Percentiles rank a stretch among this genome's conserved stretches.
These are phyloP conservation scores for Ahaetulla prasina DNA, from an alignment of 2,113 vertebrate species.

Conservation along the genomic window DNA sequence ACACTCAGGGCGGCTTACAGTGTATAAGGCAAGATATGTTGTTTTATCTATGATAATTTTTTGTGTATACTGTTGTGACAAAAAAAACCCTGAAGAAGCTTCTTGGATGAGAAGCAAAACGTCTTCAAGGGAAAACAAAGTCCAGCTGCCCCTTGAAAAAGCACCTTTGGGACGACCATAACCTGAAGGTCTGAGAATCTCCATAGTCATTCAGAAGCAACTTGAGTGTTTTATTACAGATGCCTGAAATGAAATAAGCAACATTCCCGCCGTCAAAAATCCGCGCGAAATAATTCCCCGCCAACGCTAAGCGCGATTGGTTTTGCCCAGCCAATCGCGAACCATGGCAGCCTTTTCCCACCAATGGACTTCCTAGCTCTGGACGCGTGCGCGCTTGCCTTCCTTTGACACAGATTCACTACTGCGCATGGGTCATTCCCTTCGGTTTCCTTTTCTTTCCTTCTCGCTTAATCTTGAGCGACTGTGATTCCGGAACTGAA, in stretches of 20 bases:
- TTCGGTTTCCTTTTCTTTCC: not conserved
- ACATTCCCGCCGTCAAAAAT: not conserved
- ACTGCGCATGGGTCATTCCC: not conserved
- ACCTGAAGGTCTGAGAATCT: not conserved
- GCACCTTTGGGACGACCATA: not conserved
- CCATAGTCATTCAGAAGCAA: not conserved
- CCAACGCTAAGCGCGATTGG: not conserved
- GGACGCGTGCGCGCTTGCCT: not conserved
- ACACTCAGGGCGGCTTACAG: too few relatives aligned
- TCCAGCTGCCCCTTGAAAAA: not conserved
- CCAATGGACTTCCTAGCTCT: not conserved
- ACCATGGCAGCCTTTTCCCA: too few relatives aligned
- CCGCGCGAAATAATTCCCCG: not conserved
- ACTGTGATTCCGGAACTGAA: fast-evolving
- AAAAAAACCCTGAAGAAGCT: not conserved
- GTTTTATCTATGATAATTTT: too few relatives aligned
- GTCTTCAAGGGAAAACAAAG: not conserved
- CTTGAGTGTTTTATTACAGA: not conserved
- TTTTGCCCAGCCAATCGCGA: not conserved
- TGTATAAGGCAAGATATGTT: too few relatives aligned
- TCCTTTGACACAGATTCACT: not conserved
- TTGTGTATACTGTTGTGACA: too few relatives aligned
- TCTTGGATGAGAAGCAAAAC: not conserved
- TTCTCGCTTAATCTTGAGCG: not conserved
- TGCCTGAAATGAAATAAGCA: not conserved